Percentiles rank a stretch among this genome's conserved stretches.
Evolutionary conservation across 2,888 invertebrate species (phyloP).

Genomic region (Cyclophora albipunctata): DNA sequence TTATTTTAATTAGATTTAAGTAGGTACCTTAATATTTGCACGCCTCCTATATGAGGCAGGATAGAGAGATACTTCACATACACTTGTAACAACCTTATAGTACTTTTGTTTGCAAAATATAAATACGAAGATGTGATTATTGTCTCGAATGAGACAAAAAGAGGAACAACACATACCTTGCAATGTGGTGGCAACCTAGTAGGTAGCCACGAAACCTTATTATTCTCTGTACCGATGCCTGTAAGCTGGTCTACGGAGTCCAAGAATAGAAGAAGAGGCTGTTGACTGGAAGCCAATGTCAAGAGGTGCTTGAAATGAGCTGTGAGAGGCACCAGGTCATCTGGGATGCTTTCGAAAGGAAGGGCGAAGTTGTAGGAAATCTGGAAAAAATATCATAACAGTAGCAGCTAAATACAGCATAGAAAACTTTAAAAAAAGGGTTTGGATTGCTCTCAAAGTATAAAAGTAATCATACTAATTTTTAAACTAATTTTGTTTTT

Average conservation of each 20-base stretch:
- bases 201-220: constrained; percentile 97
- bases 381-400: constrained; percentile 57
- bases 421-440: too few species aligned
- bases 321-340: constrained; percentile 95
- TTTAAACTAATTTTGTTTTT: too few species aligned
- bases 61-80: too few species aligned
- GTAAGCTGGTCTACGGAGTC: constrained; percentile 98
- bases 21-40: too few species aligned
- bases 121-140: too few species aligned
- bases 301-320: constrained; percentile 96
- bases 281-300: constrained; percentile 85
- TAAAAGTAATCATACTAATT: too few species aligned
- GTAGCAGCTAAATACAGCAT: not conserved
- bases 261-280: constrained; percentile 92
- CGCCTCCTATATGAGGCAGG: too few species aligned
- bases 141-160: too few species aligned
- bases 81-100: too few species aligned
- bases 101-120: too few species aligned
- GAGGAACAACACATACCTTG: constrained; percentile 75
- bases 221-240: constrained; percentile 91
- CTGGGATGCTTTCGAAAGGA: constrained; percentile 95
- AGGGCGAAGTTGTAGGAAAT: constrained; percentile 94
- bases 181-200: constrained; percentile 91
- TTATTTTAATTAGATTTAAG: too few species aligned
- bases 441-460: too few species aligned